Evolutionary conservation across 2,113 vertebrate genomes (phyloP), one percentile per base, ranked within the genome.

Genomic region (Gobio gobio): DNA sequence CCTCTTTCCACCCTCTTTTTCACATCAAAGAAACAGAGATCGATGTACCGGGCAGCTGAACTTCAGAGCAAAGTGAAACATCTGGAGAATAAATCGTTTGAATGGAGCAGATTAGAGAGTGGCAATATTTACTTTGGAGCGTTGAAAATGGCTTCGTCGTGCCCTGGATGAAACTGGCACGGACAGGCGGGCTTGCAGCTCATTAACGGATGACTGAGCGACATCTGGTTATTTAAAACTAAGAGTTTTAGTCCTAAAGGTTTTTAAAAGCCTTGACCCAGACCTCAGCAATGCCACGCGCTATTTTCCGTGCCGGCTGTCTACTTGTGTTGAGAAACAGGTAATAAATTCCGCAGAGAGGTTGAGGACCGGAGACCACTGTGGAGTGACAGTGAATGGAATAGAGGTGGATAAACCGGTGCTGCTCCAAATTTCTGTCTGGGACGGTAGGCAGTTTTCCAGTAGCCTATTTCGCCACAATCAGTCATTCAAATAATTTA

Each of bases 1-100:
- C 47, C 66, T 83, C 78, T 76, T 45, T 56, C 85, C 88, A 80
- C 66, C 82, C 45, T 78, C 84, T 68, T 87, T 83, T 83, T 61
- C 13, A 88, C 91, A 84, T 91, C 90, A 90, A 87, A 90, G 87
- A 90, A 82, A 64, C 85, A 88, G 83, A 89, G 89, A 89, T 83
- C 88, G 87, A 92, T 88, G 33, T 86, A 79, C 56, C 49, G 88
- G 91, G 85, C 86, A 83, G 56, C 59, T 73, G 83, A 76, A 63
- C 66, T 83, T 49, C 43, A 88, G 88, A 85, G 87, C 83, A 29
- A 88, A 88, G 90, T 87, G 10, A 92, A 91, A 87, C 93, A 91
- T 92, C 92, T 94, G 93, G 92, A 92, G 87, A 93, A 92, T 82
- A 82, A 78, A 84, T 86, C 73, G 64, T 58, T 45, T 49, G 43